Conservation (phyloP, 53 echinoderm and acorn worm genomes). For the Zoroaster sp. region DNA sequence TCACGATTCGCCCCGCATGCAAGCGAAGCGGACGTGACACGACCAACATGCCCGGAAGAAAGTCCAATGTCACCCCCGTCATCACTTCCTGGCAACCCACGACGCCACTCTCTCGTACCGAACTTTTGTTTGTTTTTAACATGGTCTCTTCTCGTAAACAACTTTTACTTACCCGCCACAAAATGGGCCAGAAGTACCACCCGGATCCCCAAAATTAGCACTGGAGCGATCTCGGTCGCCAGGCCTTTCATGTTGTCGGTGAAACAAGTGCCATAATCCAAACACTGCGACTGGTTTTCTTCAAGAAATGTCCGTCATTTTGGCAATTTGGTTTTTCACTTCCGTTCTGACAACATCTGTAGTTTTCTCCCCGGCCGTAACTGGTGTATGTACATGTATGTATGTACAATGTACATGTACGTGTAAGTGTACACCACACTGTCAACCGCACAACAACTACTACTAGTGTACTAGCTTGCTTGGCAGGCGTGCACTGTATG, state of each 20-base stretch:
- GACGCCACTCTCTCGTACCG: background rate
- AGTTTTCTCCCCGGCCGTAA: too few species aligned
- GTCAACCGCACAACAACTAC: too few species aligned
- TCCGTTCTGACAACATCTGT: too few species aligned
- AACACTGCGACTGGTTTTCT: background rate
- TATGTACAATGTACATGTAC: background rate
- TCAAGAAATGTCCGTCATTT: slow-evolving; percentile 31
- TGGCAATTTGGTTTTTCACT: background rate
- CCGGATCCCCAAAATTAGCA: slow-evolving; percentile 26
- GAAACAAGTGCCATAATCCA: slow-evolving; percentile 46
- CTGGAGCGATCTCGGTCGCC: slow-evolving; percentile 38
- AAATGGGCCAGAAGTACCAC: background rate
- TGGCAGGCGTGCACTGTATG: background rate
- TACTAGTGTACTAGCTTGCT: background rate
- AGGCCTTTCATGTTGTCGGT: slow-evolving; percentile 50
- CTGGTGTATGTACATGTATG: background rate
- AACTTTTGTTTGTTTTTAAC: slow-evolving; percentile 3
- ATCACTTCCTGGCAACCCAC: background rate
- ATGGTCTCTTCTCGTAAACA: background rate
- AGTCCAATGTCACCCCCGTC: background rate
- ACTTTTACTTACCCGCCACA: slow-evolving; percentile 41
- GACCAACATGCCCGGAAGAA: background rate
- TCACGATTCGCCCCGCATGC: too few species aligned
- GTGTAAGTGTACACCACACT: background rate
- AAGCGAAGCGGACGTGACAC: too few species aligned